Base-by-base conservation (phyloP, 1,140 invertebrate species). In the Tribolium madens region DNA sequence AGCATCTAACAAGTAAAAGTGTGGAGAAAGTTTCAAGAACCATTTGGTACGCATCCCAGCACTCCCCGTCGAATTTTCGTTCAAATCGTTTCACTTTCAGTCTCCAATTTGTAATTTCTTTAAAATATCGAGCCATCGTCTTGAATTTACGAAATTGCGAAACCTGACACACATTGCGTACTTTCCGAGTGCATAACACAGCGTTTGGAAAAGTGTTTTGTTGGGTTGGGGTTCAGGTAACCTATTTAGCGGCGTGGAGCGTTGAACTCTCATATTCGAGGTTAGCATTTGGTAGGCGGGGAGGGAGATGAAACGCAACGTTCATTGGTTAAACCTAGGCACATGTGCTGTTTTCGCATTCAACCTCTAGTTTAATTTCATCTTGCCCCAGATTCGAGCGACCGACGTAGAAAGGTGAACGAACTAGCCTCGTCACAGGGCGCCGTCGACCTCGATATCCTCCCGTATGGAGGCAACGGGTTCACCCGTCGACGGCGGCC, bases 331-430 rank as follows among this genome's bases (percentile, higher is more conserved):
- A 76, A 72, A 75, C 74, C 36, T 77, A 73, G 74, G 80, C 71
- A 83, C 78, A 81, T 83, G 81, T 81, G 78, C 81, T 82, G 83
- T 81, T 82, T 81, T 81, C 79, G 79, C 79, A 82, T 78, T 82
- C 81, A 85, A 83, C 84, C 83, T 85, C 83, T 82, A 85, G 78
- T 82, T 85, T 85, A 85, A 85, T 85, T 85, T 84, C 84, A 85
- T 85, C 84, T 85, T 85, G 84, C 81, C 84, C 84, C 82, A 85
- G 83, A 85, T 85, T 85, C 80, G 74, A 64, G 75, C 72, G 82
- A 76, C 78, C 77, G 81, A 69, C 75, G 71, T 78, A 73, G 76
- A 80, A 70, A 78, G 84, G 84, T 83, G 81, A 85, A 84, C 81
- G 84, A 79, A 82, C 84, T 84, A 85, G 80, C 78, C 83, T 84